A percentile compares a stretch with the other conserved stretches of the same genome.
These are phyloP conservation scores for Sebastes ruberrimus DNA, from an alignment of 2,797 vertebrate species.

Conservation along the genomic window DNA sequence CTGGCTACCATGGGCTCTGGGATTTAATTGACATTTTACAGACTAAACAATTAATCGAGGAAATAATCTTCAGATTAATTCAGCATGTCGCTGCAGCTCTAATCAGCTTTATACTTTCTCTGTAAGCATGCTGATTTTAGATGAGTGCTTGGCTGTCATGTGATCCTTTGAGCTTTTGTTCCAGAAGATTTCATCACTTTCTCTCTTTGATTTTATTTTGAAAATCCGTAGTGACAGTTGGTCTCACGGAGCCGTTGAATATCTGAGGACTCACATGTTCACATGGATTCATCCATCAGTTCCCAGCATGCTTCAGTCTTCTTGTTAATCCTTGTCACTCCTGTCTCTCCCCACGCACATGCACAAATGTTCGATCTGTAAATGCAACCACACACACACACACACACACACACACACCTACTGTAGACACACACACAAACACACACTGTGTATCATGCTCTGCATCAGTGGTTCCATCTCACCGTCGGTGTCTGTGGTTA, in stretches of 20 bases:
- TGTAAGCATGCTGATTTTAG: neutral
- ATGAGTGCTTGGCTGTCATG: neutral
- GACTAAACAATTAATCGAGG: neutral
- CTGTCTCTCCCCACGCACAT: neutral
- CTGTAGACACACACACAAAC: conserved; percentile 27
- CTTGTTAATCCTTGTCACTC: conserved; percentile 40
- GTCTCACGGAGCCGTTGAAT: neutral
- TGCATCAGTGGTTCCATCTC: conserved; percentile 52
- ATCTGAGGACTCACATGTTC: neutral
- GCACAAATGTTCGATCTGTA: conserved; percentile 17
- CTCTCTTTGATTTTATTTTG: conserved; percentile 1
- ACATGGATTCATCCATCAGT: neutral
- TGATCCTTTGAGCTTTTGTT: neutral
- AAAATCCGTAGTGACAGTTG: conserved; percentile 13
- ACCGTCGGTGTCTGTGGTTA: conserved; percentile 42
- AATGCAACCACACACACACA: conserved; percentile 30
- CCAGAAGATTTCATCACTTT: neutral
- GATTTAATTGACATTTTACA: too few species aligned
- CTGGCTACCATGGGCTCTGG: too few species aligned
- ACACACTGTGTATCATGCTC: neutral
- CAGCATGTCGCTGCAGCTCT: neutral
- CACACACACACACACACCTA: conserved; percentile 24
- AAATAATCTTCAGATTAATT: neutral
- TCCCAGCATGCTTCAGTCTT: conserved; percentile 39
- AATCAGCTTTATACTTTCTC: neutral